A percentile compares a stretch with the other conserved stretches of the same genome.
Conservation (phyloP, 2,113 vertebrate genomes). For the Zosterops lateralis region DNA sequence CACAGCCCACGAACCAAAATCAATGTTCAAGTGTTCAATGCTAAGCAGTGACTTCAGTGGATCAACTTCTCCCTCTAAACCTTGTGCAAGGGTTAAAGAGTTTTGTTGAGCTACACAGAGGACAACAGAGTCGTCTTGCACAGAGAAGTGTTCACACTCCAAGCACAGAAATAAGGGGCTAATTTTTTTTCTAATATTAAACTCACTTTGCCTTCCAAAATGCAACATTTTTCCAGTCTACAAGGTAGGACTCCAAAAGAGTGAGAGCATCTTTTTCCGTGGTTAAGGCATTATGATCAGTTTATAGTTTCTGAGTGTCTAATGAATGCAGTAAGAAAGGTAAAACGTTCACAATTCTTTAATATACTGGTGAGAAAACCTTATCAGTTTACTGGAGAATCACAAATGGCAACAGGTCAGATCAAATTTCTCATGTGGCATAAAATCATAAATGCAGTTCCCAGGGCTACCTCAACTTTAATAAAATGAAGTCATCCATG, state of each 20-base stretch:
- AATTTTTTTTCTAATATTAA: background rate
- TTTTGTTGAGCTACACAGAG: background rate
- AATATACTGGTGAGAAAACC: slow-evolving; percentile 28
- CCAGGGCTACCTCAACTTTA: slow-evolving; percentile 72
- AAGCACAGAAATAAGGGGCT: background rate
- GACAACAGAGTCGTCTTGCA: background rate
- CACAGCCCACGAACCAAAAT: background rate
- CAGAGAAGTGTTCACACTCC: background rate
- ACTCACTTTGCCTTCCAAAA: background rate
- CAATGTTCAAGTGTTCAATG: background rate
- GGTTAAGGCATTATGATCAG: background rate
- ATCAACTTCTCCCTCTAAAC: background rate
- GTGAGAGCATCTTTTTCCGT: background rate
- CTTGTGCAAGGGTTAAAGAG: background rate
- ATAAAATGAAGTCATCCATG: slow-evolving; percentile 79
- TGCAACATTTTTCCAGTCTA: background rate
- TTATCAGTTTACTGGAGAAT: slow-evolving; percentile 61
- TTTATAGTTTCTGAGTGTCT: background rate
- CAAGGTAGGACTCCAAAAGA: background rate
- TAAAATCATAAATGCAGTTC: slow-evolving; percentile 68
- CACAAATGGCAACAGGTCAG: slow-evolving; percentile 66
- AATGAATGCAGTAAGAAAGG: slow-evolving; percentile 39
- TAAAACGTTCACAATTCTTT: slow-evolving; percentile 1
- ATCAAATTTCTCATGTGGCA: slow-evolving; percentile 44
- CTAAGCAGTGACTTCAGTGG: background rate